Percentiles rank a stretch among this genome's conserved stretches.
Evolutionary conservation across 2,113 vertebrate species (phyloP).

Genomic region (Rhombomys opimus): DNA sequence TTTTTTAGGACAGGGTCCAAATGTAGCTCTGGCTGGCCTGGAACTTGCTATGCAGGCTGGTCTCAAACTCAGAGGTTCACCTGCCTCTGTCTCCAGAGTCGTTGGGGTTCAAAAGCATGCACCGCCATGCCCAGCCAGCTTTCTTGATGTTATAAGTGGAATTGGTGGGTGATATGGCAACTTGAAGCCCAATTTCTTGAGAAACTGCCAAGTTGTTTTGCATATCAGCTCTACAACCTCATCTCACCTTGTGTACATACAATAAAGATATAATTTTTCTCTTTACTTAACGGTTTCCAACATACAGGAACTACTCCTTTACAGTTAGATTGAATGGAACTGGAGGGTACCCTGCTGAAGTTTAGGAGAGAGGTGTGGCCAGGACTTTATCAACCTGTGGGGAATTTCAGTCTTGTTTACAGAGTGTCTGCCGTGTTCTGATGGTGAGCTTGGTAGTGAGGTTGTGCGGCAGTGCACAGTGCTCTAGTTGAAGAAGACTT

Average conservation of each 20-base stretch:
- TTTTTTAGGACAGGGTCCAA: not conserved
- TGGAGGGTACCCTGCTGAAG: not conserved
- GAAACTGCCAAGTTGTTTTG: not conserved
- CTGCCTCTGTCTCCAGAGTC: not conserved
- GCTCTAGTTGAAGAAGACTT: not conserved
- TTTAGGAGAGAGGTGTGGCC: not conserved
- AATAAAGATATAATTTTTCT: constrained; percentile 2
- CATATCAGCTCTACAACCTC: not conserved
- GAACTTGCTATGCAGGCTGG: not conserved
- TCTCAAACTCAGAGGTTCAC: not conserved
- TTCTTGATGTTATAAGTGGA: not conserved
- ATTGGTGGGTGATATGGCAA: not conserved
- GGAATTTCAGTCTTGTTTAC: not conserved
- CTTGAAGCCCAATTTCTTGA: not conserved
- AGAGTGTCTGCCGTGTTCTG: not conserved
- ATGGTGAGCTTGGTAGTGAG: not conserved
- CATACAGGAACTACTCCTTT: not conserved
- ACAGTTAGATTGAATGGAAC: not conserved
- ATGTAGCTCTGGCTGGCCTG: not conserved
- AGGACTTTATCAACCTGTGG: not conserved
- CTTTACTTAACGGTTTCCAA: not conserved
- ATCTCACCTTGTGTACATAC: not conserved
- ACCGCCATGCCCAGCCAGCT: not conserved
- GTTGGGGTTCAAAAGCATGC: not conserved
- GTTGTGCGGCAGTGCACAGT: not conserved